phyloP scores from a whole-genome alignment of 2,113 vertebrate species.

The Oryzias woworae region DNA sequence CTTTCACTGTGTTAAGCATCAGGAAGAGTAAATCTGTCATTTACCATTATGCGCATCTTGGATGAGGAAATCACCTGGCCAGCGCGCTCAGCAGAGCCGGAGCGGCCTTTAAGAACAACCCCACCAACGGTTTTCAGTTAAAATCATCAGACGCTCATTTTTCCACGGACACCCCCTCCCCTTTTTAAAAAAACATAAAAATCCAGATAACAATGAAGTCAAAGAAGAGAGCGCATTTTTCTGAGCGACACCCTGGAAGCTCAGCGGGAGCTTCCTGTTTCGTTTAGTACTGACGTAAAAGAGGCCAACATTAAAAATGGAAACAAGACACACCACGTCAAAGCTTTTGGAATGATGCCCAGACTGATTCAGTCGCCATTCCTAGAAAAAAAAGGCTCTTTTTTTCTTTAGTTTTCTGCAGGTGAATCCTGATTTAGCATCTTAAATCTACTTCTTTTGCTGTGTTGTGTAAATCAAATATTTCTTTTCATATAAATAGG shows the following conservation, averaged over 20 bases:
- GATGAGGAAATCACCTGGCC: slow-evolving; percentile 43
- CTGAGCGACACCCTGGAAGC: slow-evolving; percentile 12
- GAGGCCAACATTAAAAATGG: slow-evolving; percentile 33
- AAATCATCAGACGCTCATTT: neutral
- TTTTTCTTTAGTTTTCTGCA: too few relatives aligned
- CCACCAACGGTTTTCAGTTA: neutral
- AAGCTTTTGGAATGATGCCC: neutral
- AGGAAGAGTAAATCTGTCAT: slow-evolving; percentile 68
- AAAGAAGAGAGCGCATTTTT: slow-evolving; percentile 17
- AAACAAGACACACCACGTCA: slow-evolving; percentile 22
- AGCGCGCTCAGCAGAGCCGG: slow-evolving; percentile 2
- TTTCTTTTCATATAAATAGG: too few relatives aligned
- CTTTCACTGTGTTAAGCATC: slow-evolving; percentile 30
- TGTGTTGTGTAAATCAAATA: too few relatives aligned
- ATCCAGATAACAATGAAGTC: neutral
- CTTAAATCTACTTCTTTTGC: too few relatives aligned
- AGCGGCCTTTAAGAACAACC: neutral
- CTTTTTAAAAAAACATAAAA: neutral
- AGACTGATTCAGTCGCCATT: too few relatives aligned
- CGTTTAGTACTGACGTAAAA: slow-evolving; percentile 45
- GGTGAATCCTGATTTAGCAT: too few relatives aligned
- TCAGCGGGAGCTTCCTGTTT: slow-evolving; percentile 50
- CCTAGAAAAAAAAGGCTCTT: too few relatives aligned
- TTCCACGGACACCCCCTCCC: neutral
- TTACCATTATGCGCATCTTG: slow-evolving; percentile 53